Percentiles rank a stretch among this genome's conserved stretches.
phyloP scores from a whole-genome alignment of 2,113 vertebrate species.

The Burhinus bistriatus region DNA sequence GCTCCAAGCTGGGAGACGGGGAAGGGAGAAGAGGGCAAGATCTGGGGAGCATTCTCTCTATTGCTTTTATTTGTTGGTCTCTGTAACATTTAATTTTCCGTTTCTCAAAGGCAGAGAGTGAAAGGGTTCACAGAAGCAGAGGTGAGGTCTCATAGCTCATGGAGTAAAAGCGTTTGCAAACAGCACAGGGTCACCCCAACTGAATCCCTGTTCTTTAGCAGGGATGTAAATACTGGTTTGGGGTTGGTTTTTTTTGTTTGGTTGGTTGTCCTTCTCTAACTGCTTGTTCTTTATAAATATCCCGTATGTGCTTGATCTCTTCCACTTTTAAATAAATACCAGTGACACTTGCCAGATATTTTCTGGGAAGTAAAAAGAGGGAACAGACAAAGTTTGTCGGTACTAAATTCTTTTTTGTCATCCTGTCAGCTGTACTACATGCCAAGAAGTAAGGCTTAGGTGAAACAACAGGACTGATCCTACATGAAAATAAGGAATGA shows the following conservation, averaged over 20 bases:
- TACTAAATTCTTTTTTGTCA: background rate
- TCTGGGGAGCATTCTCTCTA: background rate
- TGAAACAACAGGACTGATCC: background rate
- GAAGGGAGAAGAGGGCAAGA: background rate
- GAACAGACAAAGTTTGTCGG: background rate
- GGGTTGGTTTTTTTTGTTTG: fast-evolving
- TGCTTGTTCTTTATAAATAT: background rate
- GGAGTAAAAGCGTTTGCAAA: background rate
- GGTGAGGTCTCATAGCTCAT: background rate
- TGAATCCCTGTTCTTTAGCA: background rate
- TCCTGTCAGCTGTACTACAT: background rate
- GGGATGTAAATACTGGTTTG: background rate
- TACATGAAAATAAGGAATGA: slow-evolving; percentile 14
- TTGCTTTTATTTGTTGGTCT: background rate
- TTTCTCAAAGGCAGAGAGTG: background rate
- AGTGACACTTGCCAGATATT: background rate
- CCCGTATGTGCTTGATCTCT: background rate
- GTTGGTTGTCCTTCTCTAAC: background rate
- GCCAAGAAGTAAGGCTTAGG: background rate
- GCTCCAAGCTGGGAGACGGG: background rate
- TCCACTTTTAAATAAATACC: background rate
- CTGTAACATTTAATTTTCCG: background rate
- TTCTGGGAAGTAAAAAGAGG: background rate
- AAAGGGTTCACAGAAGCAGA: background rate
- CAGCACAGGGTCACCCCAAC: background rate